Conservation (phyloP, 1,140 invertebrate species). For the Calliphora vicina region DNA sequence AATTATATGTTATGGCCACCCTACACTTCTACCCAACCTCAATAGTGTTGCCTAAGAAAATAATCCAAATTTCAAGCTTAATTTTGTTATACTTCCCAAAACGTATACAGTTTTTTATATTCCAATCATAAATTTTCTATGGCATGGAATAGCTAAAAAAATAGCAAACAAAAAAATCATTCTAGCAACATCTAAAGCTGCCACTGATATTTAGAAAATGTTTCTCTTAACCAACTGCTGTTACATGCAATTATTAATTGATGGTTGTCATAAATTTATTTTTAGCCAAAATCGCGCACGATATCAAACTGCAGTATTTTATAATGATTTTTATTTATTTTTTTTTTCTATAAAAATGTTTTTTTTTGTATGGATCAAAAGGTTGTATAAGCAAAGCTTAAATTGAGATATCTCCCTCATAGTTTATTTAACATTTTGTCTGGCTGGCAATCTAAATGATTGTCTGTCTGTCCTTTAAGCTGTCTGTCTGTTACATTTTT, state of each 20-base stretch:
- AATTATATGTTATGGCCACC: too few species aligned
- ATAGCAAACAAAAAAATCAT: not conserved
- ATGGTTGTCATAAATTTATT: slow-evolving; percentile 40
- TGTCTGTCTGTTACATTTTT: not conserved
- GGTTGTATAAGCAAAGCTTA: slow-evolving; percentile 12
- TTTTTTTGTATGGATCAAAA: slow-evolving; percentile 2
- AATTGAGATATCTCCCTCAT: slow-evolving; percentile 32
- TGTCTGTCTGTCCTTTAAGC: not conserved
- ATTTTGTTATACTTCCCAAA: not conserved
- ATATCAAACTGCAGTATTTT: slow-evolving; percentile 32
- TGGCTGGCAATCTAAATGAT: not conserved
- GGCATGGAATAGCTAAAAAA: not conserved
- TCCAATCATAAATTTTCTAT: not conserved
- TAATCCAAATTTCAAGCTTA: not conserved
- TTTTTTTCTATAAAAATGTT: too few species aligned
- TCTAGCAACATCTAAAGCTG: not conserved
- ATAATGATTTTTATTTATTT: not conserved
- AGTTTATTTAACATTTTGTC: slow-evolving; percentile 32
- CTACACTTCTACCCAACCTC: not conserved
- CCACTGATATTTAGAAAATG: not conserved
- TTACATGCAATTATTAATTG: slow-evolving; percentile 39
- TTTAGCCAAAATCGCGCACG: slow-evolving; percentile 33
- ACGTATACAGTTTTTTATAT: not conserved
- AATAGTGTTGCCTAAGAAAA: not conserved
- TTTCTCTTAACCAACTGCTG: slow-evolving; percentile 6